These are phyloP conservation scores for Ornithorhynchus anatinus DNA, from an alignment of 2,113 vertebrate genomes.

Conservation along the genomic window DNA sequence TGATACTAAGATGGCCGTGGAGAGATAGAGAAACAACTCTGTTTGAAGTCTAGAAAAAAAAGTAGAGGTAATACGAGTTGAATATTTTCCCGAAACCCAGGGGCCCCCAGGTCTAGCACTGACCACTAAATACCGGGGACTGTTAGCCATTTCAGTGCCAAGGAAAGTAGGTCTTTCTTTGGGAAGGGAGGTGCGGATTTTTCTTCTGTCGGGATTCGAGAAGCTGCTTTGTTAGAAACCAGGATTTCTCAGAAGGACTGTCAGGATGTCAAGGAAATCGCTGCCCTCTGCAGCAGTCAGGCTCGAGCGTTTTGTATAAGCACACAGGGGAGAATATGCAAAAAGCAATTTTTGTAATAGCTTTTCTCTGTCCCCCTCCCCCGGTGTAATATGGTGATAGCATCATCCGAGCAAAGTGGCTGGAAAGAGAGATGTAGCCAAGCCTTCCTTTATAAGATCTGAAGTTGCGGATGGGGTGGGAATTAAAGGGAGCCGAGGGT, in stretches of 20 bases:
- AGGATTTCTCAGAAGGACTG: background rate
- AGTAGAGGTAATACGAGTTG: slow-evolving; percentile 12
- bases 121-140: background rate
- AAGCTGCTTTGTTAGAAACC: background rate
- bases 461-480: background rate
- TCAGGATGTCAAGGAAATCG: background rate
- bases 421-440: background rate
- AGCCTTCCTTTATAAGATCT: background rate
- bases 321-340: background rate
- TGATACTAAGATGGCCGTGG: slow-evolving; percentile 71
- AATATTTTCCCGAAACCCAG: slow-evolving; percentile 1
- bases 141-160: background rate
- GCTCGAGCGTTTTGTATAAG: no score
- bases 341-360: background rate
- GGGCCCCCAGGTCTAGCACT: background rate
- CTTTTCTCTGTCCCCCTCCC: background rate
- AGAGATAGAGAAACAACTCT: slow-evolving; percentile 75
- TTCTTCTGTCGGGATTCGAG: no score
- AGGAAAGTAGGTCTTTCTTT: background rate
- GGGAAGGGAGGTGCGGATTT: no score
- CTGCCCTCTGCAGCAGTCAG: no score
- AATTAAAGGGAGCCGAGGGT: background rate
- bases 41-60: slow-evolving; percentile 57
- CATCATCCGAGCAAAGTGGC: background rate
- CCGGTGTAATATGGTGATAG: background rate